A percentile compares a stretch with the other conserved stretches of the same genome.
These are phyloP conservation scores for Trissolcus brochymenae DNA, from an alignment of 2,888 invertebrate genomes.

Conservation along the genomic window DNA sequence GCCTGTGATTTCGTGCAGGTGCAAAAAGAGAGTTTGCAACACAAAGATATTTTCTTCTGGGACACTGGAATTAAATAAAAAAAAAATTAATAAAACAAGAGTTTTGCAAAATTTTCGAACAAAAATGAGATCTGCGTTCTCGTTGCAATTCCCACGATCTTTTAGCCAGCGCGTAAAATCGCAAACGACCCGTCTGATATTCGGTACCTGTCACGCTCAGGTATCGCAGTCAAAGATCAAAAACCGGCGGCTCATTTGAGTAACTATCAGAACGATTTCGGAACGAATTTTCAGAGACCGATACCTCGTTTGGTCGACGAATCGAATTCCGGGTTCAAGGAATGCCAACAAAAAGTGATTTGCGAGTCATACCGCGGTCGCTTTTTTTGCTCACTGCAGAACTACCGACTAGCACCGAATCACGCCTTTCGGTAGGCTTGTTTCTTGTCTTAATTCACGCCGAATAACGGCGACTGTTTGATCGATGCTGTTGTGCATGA, in stretches of 20 bases:
- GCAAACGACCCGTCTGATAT: constrained; percentile 30
- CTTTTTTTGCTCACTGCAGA: constrained; percentile 13
- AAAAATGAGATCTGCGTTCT: constrained; percentile 10
- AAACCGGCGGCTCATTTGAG: constrained; percentile 55
- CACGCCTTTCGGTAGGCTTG: constrained; percentile 19
- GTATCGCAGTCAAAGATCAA: constrained; percentile 55
- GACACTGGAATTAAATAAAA: too few relatives aligned
- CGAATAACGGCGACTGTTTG: constrained; percentile 3
- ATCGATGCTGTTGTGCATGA: background rate
- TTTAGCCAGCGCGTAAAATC: constrained; percentile 45
- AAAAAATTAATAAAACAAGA: too few relatives aligned
- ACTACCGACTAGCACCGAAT: constrained; percentile 16
- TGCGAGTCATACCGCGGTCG: constrained; percentile 41
- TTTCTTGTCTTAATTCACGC: constrained; percentile 21
- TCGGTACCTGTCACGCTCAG: constrained; percentile 48
- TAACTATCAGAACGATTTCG: constrained; percentile 60
- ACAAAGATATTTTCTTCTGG: background rate
- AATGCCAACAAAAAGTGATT: constrained; percentile 45
- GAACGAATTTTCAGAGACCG: constrained; percentile 63
- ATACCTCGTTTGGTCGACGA: constrained; percentile 50
- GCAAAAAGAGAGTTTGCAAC: background rate
- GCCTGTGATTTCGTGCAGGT: constrained; percentile 11
- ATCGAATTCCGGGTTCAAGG: constrained; percentile 52
- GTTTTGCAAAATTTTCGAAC: too few relatives aligned
- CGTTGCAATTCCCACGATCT: constrained; percentile 53